Conservation (phyloP, 2,113 vertebrate genomes). For the Trematomus loennbergii region DNA sequence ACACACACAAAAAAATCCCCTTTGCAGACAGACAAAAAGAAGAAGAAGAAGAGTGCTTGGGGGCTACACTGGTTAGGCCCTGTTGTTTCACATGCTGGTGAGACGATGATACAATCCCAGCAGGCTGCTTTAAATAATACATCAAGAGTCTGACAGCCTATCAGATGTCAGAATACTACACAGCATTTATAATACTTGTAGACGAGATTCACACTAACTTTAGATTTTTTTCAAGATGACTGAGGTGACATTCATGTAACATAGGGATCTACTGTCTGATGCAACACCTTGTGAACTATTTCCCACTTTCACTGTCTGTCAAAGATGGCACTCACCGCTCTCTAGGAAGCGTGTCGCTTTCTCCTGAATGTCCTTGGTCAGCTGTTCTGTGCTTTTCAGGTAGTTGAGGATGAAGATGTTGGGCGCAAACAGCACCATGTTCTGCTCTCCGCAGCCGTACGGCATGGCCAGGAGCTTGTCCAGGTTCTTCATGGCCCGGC, state of each 20-base stretch:
- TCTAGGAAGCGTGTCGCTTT: constrained; percentile 80
- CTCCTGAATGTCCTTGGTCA: constrained; percentile 77
- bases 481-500: constrained; percentile 84
- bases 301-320: too few relatives aligned
- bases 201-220: not conserved
- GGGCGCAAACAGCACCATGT: constrained; percentile 89
- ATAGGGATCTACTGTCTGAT: not conserved
- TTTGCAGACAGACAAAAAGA: not conserved
- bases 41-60: not conserved
- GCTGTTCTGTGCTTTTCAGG: constrained; percentile 84
- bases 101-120: not conserved
- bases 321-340: constrained; percentile 72
- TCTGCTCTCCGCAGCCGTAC: constrained; percentile 89
- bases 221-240: not conserved
- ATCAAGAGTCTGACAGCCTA: not conserved
- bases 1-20: not conserved
- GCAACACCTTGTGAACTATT: too few relatives aligned
- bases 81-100: not conserved
- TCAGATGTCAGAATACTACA: not conserved
- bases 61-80: not conserved
- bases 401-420: constrained; percentile 90
- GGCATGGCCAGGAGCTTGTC: constrained; percentile 85
- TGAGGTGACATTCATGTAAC: not conserved
- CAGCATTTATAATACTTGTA: not conserved
- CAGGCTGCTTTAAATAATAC: not conserved